These are phyloP conservation scores for Muntiacus reevesi DNA, from an alignment of 2,113 vertebrate genomes.

Conservation along the genomic window DNA sequence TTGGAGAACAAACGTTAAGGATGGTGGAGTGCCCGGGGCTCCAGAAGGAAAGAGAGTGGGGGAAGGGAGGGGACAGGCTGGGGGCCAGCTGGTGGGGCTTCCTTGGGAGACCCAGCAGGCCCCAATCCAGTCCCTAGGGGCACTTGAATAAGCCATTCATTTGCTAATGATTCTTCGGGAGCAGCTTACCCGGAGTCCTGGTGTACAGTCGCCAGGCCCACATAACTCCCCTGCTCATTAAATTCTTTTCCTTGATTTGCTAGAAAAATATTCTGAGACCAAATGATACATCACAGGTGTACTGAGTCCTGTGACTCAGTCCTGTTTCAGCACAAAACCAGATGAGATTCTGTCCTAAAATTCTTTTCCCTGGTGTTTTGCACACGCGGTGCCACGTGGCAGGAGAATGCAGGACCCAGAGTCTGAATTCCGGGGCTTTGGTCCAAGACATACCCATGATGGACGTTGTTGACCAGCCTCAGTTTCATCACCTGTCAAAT, in stretches of 20 bases:
- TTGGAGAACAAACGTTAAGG: neutral
- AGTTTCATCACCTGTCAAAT: neutral
- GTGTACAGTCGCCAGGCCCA: neutral
- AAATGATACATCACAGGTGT: neutral
- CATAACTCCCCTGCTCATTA: neutral
- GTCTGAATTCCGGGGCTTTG: neutral
- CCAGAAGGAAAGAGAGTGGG: neutral
- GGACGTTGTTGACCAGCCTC: neutral
- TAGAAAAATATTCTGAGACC: neutral
- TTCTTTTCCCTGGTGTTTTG: neutral
- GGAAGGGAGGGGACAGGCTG: neutral
- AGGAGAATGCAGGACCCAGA: accelerated
- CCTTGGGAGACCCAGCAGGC: neutral
- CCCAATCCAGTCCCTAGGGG: neutral
- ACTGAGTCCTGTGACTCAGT: neutral
- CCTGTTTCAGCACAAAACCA: neutral
- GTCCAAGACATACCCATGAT: neutral
- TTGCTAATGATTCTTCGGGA: constrained; percentile 2
- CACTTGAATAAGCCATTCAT: neutral
- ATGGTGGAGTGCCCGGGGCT: neutral
- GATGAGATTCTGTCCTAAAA: neutral
- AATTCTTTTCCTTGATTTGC: neutral
- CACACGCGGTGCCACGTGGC: accelerated
- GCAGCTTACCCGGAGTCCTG: neutral
- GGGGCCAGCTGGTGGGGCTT: neutral